Conservation (phyloP, 37 sponge, comb jelly and placozoan genomes). For the Hexactinellida sp. region DNA sequence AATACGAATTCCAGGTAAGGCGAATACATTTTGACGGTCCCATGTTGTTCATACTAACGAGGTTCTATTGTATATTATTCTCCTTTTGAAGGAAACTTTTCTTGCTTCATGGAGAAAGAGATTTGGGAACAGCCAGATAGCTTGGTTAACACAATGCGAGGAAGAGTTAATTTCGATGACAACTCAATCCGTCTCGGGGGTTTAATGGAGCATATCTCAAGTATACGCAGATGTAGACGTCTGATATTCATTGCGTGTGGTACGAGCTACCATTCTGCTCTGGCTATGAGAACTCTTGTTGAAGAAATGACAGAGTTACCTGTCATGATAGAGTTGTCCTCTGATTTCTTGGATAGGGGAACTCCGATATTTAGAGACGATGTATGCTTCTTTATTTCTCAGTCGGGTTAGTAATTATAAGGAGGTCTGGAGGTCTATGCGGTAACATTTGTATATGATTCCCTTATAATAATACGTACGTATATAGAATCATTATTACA, state of each 20-base stretch:
- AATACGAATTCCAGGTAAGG: too few species aligned
- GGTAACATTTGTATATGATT: too few species aligned
- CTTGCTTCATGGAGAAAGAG: constrained; percentile 98
- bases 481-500: too few species aligned
- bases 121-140: constrained; percentile 98
- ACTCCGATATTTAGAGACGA: constrained; percentile 98
- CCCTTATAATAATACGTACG: too few species aligned
- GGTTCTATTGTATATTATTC: too few species aligned
- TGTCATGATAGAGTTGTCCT: constrained; percentile 86
- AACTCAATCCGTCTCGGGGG: constrained; percentile 77
- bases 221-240: constrained; percentile 70
- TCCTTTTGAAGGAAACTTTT: constrained; percentile 74
- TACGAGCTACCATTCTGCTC: constrained; percentile 87
- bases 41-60: too few species aligned
- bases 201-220: constrained; percentile 55
- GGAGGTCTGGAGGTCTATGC: too few species aligned
- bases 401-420: constrained; percentile 80
- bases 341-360: constrained; percentile 90
- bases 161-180: constrained; percentile 58
- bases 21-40: too few species aligned
- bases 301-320: constrained; percentile 97
- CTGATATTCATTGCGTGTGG: constrained; percentile 94
- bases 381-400: constrained; percentile 86
- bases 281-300: constrained; percentile 73
- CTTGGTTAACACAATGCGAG: constrained; percentile 93